A percentile compares a stretch with the other conserved stretches of the same genome.
phyloP scores from a whole-genome alignment of 2,888 invertebrate genomes.

The Sinotaia quadrata region DNA sequence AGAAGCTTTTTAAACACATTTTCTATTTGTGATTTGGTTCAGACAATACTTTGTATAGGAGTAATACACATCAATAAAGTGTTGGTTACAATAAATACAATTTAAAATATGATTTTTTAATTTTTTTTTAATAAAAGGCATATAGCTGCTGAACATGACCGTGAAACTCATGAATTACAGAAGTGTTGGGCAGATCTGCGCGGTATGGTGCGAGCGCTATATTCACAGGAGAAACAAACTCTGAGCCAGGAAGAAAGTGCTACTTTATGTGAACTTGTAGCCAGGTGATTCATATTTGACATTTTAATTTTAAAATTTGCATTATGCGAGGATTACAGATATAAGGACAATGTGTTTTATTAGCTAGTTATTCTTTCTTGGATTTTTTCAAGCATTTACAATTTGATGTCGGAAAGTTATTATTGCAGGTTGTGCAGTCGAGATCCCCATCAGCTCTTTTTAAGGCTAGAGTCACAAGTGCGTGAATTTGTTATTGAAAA shows the following conservation, averaged over 20 bases:
- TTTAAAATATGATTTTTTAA: neutral
- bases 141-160: constrained; percentile 71
- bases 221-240: constrained; percentile 38
- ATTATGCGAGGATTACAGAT: too few relatives aligned
- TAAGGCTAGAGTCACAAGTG: constrained; percentile 78
- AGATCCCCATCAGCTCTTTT: constrained; percentile 79
- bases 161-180: constrained; percentile 73
- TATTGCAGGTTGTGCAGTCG: constrained; percentile 67
- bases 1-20: too few relatives aligned
- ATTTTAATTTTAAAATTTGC: too few relatives aligned
- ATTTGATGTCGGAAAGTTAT: constrained; percentile 6
- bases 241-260: constrained; percentile 58
- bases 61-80: too few relatives aligned
- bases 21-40: too few relatives aligned
- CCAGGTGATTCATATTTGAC: constrained; percentile 74
- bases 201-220: constrained; percentile 71
- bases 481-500: constrained; percentile 80
- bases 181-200: constrained; percentile 74
- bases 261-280: constrained; percentile 70
- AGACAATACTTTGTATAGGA: too few relatives aligned
- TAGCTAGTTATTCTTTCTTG: neutral
- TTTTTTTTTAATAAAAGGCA: constrained; percentile 45
- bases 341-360: neutral
- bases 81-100: too few relatives aligned
- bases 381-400: neutral